Conservation (phyloP, 2,113 vertebrate genomes). For the Crotophaga sulcirostris region DNA sequence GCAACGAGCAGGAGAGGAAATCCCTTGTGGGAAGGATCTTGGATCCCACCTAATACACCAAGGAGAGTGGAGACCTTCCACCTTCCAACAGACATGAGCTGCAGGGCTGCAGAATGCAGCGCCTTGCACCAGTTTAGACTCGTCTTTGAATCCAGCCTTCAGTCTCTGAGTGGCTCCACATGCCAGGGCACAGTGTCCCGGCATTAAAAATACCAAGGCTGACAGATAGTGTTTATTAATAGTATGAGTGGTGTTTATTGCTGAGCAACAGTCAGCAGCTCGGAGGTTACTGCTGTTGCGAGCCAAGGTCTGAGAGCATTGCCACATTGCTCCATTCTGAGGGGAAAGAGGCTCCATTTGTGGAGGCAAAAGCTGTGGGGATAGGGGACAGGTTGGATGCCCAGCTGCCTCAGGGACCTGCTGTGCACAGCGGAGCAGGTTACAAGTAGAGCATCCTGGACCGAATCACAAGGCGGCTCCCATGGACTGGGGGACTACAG, state of each 20-base stretch:
- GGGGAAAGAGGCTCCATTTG: slow-evolving; percentile 1
- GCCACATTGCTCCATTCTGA: slow-evolving; percentile 36
- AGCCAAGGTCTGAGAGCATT: slow-evolving; percentile 65
- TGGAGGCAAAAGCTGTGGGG: not conserved
- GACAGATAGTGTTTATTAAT: slow-evolving; percentile 74
- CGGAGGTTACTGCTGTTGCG: slow-evolving; percentile 59
- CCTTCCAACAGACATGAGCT: not conserved
- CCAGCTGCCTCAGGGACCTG: rapidly evolving
- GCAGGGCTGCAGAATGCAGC: not conserved
- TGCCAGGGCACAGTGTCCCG: slow-evolving; percentile 61
- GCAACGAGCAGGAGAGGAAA: not conserved
- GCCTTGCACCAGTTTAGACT: not conserved
- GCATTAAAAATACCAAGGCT: slow-evolving; percentile 74
- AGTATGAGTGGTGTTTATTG: slow-evolving; percentile 70
- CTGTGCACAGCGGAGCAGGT: not conserved
- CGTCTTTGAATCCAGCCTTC: slow-evolving; percentile 35
- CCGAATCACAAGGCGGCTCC: not conserved
- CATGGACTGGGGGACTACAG: rapidly evolving
- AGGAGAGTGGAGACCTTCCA: not conserved
- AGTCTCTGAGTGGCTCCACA: not conserved
- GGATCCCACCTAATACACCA: not conserved
- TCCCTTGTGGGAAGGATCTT: not conserved
- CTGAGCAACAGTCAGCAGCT: slow-evolving; percentile 72
- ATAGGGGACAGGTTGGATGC: too few relatives aligned
- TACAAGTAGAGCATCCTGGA: not conserved